A percentile compares a stretch with the other conserved stretches of the same genome.
Evolutionary conservation across 2,113 vertebrate genomes (phyloP).

Genomic region (Prunella fulvescens): DNA sequence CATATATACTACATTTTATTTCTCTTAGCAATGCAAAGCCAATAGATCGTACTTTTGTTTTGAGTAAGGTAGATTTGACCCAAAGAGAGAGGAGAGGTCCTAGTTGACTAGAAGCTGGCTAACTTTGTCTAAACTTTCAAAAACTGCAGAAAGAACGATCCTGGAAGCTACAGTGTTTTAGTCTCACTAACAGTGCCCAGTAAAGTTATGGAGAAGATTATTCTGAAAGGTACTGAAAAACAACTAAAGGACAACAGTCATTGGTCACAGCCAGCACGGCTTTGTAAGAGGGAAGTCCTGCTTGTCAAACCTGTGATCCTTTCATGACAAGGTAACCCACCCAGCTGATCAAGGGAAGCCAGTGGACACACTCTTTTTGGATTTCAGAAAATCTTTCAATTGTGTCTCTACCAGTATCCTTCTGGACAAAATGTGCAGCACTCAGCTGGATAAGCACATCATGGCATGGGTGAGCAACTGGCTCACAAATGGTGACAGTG

Average conservation of each 20-base stretch:
- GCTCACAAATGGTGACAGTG: neutral
- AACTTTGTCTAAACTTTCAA: neutral
- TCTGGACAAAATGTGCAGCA: neutral
- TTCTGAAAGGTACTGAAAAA: neutral
- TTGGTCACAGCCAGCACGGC: fast-evolving
- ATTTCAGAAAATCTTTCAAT: neutral
- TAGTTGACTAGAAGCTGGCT: neutral
- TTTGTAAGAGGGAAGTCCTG: neutral
- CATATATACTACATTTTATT: neutral
- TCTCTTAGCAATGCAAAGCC: neutral
- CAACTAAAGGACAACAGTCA: neutral
- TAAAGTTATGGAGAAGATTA: neutral
- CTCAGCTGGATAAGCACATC: neutral
- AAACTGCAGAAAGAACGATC: neutral
- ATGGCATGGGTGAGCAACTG: neutral
- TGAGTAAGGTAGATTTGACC: neutral
- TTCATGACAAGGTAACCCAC: neutral
- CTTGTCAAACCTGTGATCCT: neutral
- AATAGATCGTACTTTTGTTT: neutral
- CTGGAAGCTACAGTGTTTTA: neutral
- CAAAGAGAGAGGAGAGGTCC: neutral
- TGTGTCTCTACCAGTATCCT: fast-evolving
- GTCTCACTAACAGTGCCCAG: neutral
- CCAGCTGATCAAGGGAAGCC: neutral
- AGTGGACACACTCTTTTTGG: neutral